These are phyloP conservation scores for Tadarida brasiliensis DNA, from an alignment of 2,797 vertebrate genomes.

Conservation along the genomic window DNA sequence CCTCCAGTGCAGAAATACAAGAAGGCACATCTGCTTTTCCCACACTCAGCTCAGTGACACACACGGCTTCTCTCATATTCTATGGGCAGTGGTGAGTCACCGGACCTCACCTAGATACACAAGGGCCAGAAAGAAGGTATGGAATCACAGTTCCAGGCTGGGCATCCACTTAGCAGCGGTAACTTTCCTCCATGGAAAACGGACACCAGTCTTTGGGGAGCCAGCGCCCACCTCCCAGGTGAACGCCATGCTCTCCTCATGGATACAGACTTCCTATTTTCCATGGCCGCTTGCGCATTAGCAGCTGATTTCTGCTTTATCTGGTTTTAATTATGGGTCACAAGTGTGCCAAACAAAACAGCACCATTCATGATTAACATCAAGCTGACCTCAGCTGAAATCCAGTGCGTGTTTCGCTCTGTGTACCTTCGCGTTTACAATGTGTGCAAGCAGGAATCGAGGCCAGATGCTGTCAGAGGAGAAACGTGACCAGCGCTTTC, in stretches of 20 bases:
- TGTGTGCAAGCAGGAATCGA: constrained; percentile 48
- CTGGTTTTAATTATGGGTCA: constrained; percentile 60
- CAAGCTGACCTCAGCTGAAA: constrained; percentile 28
- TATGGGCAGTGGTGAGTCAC: neutral
- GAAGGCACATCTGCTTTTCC: neutral
- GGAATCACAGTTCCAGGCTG: neutral
- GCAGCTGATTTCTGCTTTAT: constrained; percentile 42
- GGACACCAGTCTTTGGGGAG: neutral
- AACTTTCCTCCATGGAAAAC: neutral
- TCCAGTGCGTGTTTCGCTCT: neutral
- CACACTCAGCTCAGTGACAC: neutral
- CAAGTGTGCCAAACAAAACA: constrained; percentile 50
- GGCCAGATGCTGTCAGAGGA: constrained; percentile 31
- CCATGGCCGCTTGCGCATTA: constrained; percentile 24
- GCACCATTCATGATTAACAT: neutral
- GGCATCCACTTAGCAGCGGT: neutral
- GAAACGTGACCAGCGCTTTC: neutral
- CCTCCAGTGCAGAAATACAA: neutral
- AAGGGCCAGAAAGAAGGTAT: neutral
- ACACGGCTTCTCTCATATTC: neutral
- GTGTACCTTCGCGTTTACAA: constrained; percentile 43
- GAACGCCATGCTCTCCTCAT: neutral
- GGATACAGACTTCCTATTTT: neutral
- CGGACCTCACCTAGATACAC: neutral
- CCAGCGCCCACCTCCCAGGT: neutral